These are phyloP conservation scores for Xanthia icteritia DNA, from an alignment of 2,888 invertebrate species.

Conservation along the genomic window DNA sequence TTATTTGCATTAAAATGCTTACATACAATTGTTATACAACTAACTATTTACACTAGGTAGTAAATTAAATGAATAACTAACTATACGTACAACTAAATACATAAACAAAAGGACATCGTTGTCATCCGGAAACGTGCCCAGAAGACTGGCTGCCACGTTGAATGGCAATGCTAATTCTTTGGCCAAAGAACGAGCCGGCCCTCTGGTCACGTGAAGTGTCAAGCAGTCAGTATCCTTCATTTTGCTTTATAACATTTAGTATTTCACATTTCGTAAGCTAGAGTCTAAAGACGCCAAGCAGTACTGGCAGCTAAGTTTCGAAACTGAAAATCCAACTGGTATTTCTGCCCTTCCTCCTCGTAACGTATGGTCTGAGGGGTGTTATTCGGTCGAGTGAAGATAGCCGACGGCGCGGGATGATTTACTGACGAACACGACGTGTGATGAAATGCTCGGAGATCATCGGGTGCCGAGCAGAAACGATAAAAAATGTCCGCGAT, in stretches of 20 bases:
- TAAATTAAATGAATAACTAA: background rate
- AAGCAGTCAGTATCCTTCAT: background rate
- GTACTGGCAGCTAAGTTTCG: background rate
- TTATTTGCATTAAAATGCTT: background rate
- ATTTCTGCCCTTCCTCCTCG: conserved; percentile 36
- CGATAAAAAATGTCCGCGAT: conserved; percentile 63
- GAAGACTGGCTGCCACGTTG: background rate
- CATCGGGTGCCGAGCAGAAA: conserved; percentile 53
- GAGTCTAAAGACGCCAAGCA: background rate
- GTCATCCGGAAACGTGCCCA: background rate
- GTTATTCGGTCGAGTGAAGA: conserved; percentile 65
- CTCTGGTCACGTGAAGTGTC: background rate
- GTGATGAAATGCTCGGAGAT: conserved; percentile 64
- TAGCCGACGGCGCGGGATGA: conserved; percentile 67
- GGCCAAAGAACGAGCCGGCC: background rate
- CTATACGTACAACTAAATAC: background rate
- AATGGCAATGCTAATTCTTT: background rate
- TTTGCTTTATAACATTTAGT: background rate
- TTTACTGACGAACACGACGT: conserved; percentile 67
- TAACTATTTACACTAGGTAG: background rate
- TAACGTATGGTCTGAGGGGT: conserved; percentile 51
- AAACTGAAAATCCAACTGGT: conserved; percentile 1
- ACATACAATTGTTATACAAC: background rate
- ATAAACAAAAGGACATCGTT: background rate
- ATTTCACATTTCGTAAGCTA: background rate